Evolutionary conservation across 2,113 vertebrate species (phyloP).

Genomic region (Trochalopteron elliotii): DNA sequence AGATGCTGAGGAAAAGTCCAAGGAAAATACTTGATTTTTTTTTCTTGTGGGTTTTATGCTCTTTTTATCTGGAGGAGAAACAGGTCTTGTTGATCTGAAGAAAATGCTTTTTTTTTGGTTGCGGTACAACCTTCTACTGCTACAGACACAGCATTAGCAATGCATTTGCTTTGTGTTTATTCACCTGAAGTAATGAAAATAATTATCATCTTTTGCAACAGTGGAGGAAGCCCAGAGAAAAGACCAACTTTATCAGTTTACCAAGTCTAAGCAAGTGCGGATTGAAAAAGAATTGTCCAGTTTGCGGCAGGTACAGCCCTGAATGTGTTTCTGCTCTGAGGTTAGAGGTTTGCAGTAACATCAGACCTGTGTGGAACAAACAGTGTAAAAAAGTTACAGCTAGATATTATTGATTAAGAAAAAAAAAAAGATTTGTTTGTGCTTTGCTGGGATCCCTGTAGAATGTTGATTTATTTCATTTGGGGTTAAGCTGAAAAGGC

Average conservation of each 20-base stretch:
- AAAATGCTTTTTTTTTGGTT: background rate
- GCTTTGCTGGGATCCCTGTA: background rate
- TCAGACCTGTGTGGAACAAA: background rate
- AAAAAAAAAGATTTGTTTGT: background rate
- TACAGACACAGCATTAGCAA: background rate
- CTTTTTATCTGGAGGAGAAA: background rate
- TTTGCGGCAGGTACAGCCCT: constrained; percentile 78
- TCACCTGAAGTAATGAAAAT: background rate
- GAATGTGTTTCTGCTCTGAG: background rate
- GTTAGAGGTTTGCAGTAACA: background rate
- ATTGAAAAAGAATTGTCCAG: constrained; percentile 78
- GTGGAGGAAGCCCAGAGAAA: constrained; percentile 83
- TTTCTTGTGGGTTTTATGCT: too few species aligned
- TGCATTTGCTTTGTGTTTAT: background rate
- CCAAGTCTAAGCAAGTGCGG: constrained; percentile 83
- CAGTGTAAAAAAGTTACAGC: background rate
- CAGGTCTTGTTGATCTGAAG: rapidly evolving
- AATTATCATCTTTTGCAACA: constrained; percentile 48
- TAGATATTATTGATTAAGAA: background rate
- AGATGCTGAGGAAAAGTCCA: background rate
- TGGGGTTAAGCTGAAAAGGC: background rate
- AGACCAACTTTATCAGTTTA: constrained; percentile 82
- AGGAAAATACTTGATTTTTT: background rate
- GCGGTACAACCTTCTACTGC: background rate
- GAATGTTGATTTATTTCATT: background rate